Evolutionary conservation across 2,797 vertebrate species (phyloP).

Genomic region (Sebastes cheni): DNA sequence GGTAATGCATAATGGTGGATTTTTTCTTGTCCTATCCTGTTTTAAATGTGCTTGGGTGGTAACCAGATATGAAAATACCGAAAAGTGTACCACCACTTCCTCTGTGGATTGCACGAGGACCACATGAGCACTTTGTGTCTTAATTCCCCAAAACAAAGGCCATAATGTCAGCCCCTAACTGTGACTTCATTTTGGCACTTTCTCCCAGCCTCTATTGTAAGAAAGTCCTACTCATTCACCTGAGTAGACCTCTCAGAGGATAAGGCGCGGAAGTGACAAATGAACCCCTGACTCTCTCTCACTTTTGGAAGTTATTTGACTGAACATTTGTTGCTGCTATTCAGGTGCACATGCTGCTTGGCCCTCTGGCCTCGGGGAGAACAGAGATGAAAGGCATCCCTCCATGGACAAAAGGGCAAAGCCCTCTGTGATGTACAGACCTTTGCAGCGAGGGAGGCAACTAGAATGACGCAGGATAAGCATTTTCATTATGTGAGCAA

Average conservation of each 20-base stretch:
- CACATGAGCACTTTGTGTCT: background rate
- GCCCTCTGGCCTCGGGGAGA: constrained; percentile 48
- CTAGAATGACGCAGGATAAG: constrained; percentile 71
- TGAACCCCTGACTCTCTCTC: background rate
- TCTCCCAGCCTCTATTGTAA: background rate
- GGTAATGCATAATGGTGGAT: background rate
- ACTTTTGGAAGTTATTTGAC: constrained; percentile 31
- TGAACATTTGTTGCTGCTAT: constrained; percentile 28
- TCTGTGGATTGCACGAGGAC: background rate
- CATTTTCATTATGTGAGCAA: constrained; percentile 79
- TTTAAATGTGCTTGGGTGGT: background rate
- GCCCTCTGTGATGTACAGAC: constrained; percentile 67
- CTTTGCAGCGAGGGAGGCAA: constrained; percentile 62
- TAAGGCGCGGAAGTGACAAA: background rate
- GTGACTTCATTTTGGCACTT: background rate
- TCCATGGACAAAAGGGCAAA: constrained; percentile 58
- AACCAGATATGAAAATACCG: background rate
- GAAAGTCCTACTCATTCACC: constrained; percentile 15
- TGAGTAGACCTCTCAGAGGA: background rate
- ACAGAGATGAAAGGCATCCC: constrained; percentile 62
- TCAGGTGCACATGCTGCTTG: constrained; percentile 45
- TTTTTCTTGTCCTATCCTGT: background rate
- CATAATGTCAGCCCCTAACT: background rate
- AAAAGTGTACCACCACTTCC: background rate
- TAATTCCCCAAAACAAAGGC: constrained; percentile 5